Evolutionary conservation across 2,888 invertebrate genomes (phyloP).

Genomic region (Scelioninae gen. 1): DNA sequence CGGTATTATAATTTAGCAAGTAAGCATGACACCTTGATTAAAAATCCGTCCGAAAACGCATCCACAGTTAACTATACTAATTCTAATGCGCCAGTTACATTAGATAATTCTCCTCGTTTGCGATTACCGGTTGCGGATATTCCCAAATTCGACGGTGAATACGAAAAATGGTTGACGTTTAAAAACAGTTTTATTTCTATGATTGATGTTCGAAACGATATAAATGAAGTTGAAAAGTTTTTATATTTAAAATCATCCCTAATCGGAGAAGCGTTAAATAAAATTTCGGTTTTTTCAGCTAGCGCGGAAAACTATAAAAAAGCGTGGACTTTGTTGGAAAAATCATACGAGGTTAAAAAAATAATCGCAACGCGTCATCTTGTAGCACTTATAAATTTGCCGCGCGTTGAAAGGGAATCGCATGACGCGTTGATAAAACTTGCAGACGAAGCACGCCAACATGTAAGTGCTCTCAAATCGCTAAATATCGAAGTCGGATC

Average conservation of each 20-base stretch:
- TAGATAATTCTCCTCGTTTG: not conserved
- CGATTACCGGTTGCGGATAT: not conserved
- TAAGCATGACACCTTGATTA: not conserved
- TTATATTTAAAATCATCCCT: conserved; percentile 48
- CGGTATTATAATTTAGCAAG: not conserved
- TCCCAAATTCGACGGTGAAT: conserved; percentile 8
- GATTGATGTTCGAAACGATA: conserved; percentile 56
- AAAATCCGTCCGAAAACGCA: not conserved
- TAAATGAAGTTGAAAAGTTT: conserved; percentile 59
- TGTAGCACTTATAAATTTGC: not conserved
- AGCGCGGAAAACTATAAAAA: conserved; percentile 57
- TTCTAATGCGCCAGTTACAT: too few species aligned
- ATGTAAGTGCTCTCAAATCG: too few species aligned
- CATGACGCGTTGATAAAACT: too few species aligned
- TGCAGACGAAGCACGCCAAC: too few species aligned
- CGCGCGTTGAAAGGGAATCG: too few species aligned
- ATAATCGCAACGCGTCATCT: not conserved
- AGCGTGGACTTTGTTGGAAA: conserved; percentile 44
- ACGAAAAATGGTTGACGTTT: conserved; percentile 48
- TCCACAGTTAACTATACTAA: not conserved
- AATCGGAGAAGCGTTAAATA: conserved; percentile 45
- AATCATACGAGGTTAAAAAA: conserved; percentile 46
- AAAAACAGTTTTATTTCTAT: conserved; percentile 54
- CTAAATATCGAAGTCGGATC: too few species aligned
- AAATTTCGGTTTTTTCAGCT: conserved; percentile 36